Evolutionary conservation across 2,888 invertebrate genomes (phyloP).

Genomic region (Nomada hirtipes): DNA sequence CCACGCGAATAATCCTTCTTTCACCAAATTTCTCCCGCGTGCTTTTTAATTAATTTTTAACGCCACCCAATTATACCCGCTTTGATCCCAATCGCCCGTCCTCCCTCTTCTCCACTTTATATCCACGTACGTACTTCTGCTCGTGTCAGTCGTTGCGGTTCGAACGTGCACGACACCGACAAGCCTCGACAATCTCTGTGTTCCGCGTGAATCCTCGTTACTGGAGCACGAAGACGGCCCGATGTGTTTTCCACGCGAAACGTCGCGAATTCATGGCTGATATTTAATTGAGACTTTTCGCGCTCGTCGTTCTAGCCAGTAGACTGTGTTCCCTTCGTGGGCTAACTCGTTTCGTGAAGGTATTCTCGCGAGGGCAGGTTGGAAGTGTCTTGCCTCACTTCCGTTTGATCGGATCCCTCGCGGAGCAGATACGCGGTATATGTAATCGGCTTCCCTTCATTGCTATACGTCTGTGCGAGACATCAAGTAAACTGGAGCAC

Average conservation of each 20-base stretch:
- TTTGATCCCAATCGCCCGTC: background rate
- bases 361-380: background rate
- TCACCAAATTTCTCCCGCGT: conserved; percentile 38
- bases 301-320: conserved; percentile 5
- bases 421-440: background rate
- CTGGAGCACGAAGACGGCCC: background rate
- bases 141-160: background rate
- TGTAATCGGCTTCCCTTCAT: conserved; percentile 9
- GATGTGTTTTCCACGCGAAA: conserved; percentile 41
- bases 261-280: conserved; percentile 40
- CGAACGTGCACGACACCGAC: conserved; percentile 1
- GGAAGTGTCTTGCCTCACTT: background rate
- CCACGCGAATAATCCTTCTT: conserved; percentile 30
- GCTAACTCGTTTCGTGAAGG: background rate
- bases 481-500: too few relatives aligned
- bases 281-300: conserved; percentile 22
- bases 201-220: conserved; percentile 31
- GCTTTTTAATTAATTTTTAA: conserved; percentile 59
- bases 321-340: conserved; percentile 11
- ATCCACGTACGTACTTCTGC: too few relatives aligned
- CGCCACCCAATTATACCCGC: conserved; percentile 19
- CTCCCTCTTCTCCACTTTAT: too few relatives aligned
- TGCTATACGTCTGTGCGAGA: too few relatives aligned
- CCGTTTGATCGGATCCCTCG: background rate
- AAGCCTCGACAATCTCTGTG: conserved; percentile 8